Evolutionary conservation across 2,113 vertebrate genomes (phyloP).

Genomic region (Macaca fascicularis): T2T-MFA8v1.1 NC_088394.1:61140501-61141000

Average conservation of each 20-base stretch:
- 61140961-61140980: slow-evolving; percentile 53
- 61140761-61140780: slow-evolving; percentile 64
- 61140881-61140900: background rate
- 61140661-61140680: slow-evolving; percentile 29
- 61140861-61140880: background rate
- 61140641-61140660: slow-evolving; percentile 12
- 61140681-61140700: slow-evolving; percentile 58
- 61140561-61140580: slow-evolving; percentile 47
- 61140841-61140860: background rate
- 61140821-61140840: background rate
- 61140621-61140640: slow-evolving; percentile 52
- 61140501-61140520: background rate
- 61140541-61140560: slow-evolving; percentile 33
- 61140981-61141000: slow-evolving; percentile 43
- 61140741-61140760: slow-evolving; percentile 22
- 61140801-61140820: background rate
- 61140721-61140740: slow-evolving; percentile 26
- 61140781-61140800: slow-evolving; percentile 43
- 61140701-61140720: slow-evolving; percentile 24
- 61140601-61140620: background rate
- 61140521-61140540: slow-evolving; percentile 40
- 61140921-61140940: slow-evolving; percentile 32
- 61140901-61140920: slow-evolving; percentile 49
- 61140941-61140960: slow-evolving; percentile 65
- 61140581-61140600: slow-evolving; percentile 10